Evolutionary conservation across 2,888 invertebrate genomes (phyloP), one percentile per base, ranked within the genome.

Genomic region (Drosophila pegasa): DNA sequence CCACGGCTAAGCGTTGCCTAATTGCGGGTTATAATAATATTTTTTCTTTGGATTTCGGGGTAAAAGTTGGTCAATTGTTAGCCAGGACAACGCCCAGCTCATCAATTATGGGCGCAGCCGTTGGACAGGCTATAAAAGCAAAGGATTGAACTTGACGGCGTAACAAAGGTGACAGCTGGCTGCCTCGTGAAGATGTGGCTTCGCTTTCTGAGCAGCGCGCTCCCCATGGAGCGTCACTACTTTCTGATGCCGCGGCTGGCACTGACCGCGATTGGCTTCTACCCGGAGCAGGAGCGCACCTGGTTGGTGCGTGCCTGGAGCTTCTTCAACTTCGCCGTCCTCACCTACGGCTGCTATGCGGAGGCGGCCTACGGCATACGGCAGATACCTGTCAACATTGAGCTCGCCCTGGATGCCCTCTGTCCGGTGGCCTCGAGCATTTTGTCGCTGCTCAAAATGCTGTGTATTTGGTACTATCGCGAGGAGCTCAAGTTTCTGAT

Each of bases 351-450:
- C 8, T 83, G 78, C 22, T 81, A 75, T 61, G 89, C 84, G 4
- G 90, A 90, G 60, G 72, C 83, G 0, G 74, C 73, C 33, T 90
- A 82, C 57, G 90, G 90, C 35, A 76, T 91, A 0, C 52, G 74
- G 16, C 80, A 89, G 62, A 71, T 91, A 51, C 63, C 78, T 1
- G 78, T 78, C 6, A 76, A 91, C 43, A 77, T 89, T 29, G 64
- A 67, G 0, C 60, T 73, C 0, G 90, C 90, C 0, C 22, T 91
- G 52, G 91, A 91, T 62, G 90, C 90, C 18, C 72, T 91, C 0
- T 91, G 91, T 40, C 91, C 90, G 4, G 88, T 86, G 4, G 85
- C 87, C 0, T 83, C 91, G 2, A 91, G 90, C 33, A 87, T 87
- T 10, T 62, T 90, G 37, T 87, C 89, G 0, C 33, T 84, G 20